These are phyloP conservation scores for Microtus pennsylvanicus DNA, from an alignment of 2,113 vertebrate genomes.

Conservation along the genomic window DNA sequence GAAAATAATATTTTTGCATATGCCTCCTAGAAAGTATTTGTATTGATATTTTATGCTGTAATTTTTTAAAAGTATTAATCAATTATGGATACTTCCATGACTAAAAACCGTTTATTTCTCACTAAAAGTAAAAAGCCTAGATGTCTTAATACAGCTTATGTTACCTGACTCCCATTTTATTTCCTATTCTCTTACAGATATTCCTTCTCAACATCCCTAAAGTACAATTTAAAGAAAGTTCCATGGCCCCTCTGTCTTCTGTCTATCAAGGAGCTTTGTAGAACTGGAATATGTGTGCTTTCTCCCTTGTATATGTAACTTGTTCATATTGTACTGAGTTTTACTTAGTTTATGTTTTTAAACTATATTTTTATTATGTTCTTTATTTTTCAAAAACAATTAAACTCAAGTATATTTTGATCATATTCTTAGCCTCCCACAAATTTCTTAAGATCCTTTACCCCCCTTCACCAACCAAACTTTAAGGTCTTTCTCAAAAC, in stretches of 20 bases:
- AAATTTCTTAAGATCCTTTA: background rate
- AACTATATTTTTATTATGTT: background rate
- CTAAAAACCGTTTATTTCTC: background rate
- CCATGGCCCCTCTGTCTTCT: background rate
- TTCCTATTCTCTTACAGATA: background rate
- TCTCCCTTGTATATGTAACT: background rate
- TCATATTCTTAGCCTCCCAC: too few species aligned
- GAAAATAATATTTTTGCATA: background rate
- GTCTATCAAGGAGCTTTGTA: background rate
- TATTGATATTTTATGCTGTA: background rate
- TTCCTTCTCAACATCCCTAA: accelerated
- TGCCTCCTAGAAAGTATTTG: background rate
- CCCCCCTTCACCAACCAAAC: background rate
- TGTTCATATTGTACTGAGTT: background rate
- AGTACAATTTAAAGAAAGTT: background rate
- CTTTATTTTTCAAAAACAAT: too few species aligned
- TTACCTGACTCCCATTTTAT: background rate
- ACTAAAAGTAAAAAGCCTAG: background rate
- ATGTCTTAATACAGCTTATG: background rate
- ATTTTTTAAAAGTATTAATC: background rate
- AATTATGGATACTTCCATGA: background rate
- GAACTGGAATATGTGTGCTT: background rate
- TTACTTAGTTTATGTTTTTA: background rate
- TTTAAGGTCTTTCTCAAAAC: background rate
- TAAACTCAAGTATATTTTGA: background rate